phyloP scores from a whole-genome alignment of 2,113 vertebrate genomes.

The western clawed frog (Xenopus tropicalis) region DNA sequence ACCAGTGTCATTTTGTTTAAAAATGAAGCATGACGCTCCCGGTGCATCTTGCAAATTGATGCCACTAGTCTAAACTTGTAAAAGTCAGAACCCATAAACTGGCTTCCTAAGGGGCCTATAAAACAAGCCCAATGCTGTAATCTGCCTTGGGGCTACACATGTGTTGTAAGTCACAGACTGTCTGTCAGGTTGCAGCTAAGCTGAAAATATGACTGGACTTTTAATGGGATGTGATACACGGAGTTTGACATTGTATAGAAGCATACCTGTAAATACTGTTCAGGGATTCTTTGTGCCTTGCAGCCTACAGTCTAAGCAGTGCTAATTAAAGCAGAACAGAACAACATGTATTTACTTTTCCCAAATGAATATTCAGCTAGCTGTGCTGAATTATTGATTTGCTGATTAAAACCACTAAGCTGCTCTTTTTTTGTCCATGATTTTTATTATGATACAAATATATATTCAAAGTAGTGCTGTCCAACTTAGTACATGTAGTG shows the following conservation, averaged over 20 bases:
- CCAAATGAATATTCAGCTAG: no score
- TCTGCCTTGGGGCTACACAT: conserved; percentile 30
- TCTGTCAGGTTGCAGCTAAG: not conserved
- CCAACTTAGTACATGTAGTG: no score
- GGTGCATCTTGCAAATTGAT: conserved; percentile 29
- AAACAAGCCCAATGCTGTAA: conserved; percentile 8
- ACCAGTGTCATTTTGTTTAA: conserved; percentile 29
- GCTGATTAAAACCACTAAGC: no score
- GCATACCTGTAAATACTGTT: no score
- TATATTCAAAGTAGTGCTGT: no score
- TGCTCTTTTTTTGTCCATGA: no score
- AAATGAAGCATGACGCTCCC: conserved; percentile 14
- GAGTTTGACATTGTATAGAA: not conserved
- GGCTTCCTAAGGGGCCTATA: conserved; percentile 24
- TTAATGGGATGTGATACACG: not conserved
- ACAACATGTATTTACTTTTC: no score
- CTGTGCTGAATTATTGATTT: no score
- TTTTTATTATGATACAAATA: no score
- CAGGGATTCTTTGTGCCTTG: no score
- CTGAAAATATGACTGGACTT: not conserved
- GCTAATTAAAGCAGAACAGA: no score
- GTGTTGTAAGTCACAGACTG: conserved; percentile 12
- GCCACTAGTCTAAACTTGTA: conserved; percentile 27
- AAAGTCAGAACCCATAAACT: conserved; percentile 18
- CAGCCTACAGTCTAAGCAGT: no score